Base-by-base conservation (phyloP, 1,140 invertebrate species). In the Diploscapter pachys region DNA sequence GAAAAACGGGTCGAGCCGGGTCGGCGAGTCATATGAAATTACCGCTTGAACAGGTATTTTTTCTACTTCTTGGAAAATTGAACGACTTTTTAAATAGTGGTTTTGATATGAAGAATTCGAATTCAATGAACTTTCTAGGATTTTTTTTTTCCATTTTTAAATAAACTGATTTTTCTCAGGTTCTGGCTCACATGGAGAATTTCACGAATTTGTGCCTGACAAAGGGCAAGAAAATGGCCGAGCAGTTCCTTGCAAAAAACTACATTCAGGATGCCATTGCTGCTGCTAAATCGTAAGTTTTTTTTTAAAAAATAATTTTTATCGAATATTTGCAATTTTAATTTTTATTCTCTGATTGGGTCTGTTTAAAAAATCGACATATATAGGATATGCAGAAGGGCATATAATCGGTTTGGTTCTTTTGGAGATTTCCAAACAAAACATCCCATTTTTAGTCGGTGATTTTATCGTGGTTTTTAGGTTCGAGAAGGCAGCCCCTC, bases 221-320 rank as follows among this genome's bases (percentile, higher is more conserved):
- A 6, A 68, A 68, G 51, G 66, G 56, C 11, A 8, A 68, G 51
- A 68, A 68, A 55, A 48, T 68, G 49, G 66, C 66, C 9, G 66
- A 68, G 66, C 9, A 8, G 48, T 52, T 68, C 5, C 52, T 68
- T 9, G 53, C 66, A 6, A 68, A 68, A 55, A 0, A 55, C 52
- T 5, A 8, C 5, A 48, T 68, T 9, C 66, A 68, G 66, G 66
- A 68, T 11, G 66, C 66, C 31, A 31, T 31, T 31, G 31, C 31
- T 31, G 31, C 31, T 31, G 31, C 31, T 31, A 31, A 31, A 31
- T 31, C 31, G 31, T 31, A 31, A 31, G 31, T 31, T 31, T 31
- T 31, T 31, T 31, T 31, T 31, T 31, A 0, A 31, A 0, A 31
- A 31, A 31, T 31, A 31, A 31, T 31, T 31, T 31, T 31, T 31